phyloP scores from a whole-genome alignment of 2,888 invertebrate species.

The Lasioglossum oenotherae region DNA sequence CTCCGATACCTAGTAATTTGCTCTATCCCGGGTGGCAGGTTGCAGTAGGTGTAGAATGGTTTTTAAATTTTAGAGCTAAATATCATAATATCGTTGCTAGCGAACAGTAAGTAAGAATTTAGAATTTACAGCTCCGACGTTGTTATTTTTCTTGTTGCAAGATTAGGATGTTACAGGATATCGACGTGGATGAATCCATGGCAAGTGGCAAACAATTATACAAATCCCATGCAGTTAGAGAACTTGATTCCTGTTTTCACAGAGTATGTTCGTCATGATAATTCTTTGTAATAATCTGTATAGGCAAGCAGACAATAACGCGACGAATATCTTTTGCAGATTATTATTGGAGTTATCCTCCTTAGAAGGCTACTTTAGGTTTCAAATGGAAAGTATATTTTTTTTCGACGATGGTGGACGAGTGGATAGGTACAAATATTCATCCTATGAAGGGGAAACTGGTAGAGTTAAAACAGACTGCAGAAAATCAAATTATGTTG shows the following conservation, averaged over 20 bases:
- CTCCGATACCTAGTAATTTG: constrained; percentile 83
- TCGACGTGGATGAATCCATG: constrained; percentile 90
- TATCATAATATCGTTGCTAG: constrained; percentile 85
- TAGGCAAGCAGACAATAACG: background rate
- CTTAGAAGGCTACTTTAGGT: constrained; percentile 85
- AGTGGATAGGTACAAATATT: constrained; percentile 87
- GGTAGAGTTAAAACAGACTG: constrained; percentile 85
- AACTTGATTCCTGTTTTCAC: constrained; percentile 86
- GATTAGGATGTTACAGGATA: constrained; percentile 84
- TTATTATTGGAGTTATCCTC: constrained; percentile 85
- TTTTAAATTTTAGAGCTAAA: constrained; percentile 85
- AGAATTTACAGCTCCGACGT: background rate
- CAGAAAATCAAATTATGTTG: constrained; percentile 85
- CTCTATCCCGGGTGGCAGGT: constrained; percentile 84
- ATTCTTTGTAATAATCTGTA: background rate
- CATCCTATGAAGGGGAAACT: constrained; percentile 85
- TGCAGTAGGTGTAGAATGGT: constrained; percentile 85
- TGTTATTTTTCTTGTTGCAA: background rate
- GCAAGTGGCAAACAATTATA: constrained; percentile 88
- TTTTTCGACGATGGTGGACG: constrained; percentile 87
- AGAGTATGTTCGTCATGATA: constrained; percentile 85
- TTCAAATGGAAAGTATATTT: constrained; percentile 85
- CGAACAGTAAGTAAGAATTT: constrained; percentile 85
- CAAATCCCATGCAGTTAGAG: constrained; percentile 88
- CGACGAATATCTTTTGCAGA: constrained; percentile 77